Conservation (phyloP, 2,797 vertebrate genomes). For the Sphenodon punctatus region DNA sequence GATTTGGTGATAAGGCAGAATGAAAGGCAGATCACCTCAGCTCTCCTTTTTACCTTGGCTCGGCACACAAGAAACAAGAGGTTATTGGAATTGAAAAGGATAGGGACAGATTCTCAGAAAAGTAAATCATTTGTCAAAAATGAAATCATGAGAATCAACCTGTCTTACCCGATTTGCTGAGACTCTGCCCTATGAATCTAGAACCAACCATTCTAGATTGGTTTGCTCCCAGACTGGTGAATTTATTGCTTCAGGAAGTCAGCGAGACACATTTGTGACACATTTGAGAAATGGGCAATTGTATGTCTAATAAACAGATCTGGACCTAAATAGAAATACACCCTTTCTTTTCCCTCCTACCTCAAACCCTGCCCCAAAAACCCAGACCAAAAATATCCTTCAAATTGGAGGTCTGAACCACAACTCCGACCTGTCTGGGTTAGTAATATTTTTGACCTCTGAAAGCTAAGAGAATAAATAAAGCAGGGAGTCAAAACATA, state of each 20-base stretch:
- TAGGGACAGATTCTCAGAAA: neutral
- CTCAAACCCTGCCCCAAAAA: too few relatives aligned
- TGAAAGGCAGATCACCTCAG: neutral
- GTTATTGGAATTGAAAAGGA: neutral
- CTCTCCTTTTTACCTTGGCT: neutral
- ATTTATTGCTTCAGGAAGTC: too few relatives aligned
- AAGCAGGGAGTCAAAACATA: neutral
- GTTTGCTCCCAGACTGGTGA: neutral
- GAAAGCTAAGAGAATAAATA: neutral
- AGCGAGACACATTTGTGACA: neutral
- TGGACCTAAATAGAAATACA: too few relatives aligned
- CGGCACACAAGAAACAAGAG: neutral
- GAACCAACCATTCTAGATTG: neutral
- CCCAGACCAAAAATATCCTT: neutral
- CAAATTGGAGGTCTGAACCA: neutral
- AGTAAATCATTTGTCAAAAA: too few relatives aligned
- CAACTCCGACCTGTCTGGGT: neutral
- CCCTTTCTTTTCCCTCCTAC: too few relatives aligned
- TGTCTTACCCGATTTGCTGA: neutral
- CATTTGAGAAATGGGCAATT: neutral
- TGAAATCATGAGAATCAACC: too few relatives aligned
- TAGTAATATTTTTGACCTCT: neutral
- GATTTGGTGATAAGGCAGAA: too few relatives aligned
- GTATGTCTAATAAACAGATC: neutral
- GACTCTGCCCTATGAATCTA: neutral